phyloP scores from a whole-genome alignment of 2,888 invertebrate genomes.

The Xestoiulus laeticollis region DNA sequence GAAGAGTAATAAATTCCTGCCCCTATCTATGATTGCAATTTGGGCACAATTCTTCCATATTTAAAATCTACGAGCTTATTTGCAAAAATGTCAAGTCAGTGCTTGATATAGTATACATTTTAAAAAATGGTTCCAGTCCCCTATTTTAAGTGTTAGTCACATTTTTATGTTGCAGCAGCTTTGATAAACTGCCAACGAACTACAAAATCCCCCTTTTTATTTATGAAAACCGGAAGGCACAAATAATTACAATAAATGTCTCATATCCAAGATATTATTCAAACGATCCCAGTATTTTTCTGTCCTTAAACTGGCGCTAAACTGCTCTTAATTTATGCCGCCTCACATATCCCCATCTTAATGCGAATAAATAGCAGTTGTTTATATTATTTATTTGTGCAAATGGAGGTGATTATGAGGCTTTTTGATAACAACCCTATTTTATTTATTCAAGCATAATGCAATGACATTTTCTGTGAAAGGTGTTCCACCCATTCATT shows the following conservation, averaged over 20 bases:
- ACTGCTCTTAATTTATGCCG: background rate
- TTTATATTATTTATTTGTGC: constrained; percentile 35
- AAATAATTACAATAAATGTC: constrained; percentile 14
- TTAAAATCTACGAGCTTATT: constrained; percentile 28
- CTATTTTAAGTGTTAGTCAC: background rate
- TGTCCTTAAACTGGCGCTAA: constrained; percentile 8
- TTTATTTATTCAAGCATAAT: constrained; percentile 35
- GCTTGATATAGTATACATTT: background rate
- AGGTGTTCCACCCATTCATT: constrained; percentile 41
- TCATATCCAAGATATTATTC: background rate
- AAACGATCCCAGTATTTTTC: background rate
- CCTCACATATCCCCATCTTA: constrained; percentile 12
- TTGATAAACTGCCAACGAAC: background rate
- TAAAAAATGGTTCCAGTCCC: background rate
- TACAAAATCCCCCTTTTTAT: background rate
- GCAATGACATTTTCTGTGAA: constrained; percentile 33
- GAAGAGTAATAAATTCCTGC: constrained; percentile 20
- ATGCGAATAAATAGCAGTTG: constrained; percentile 13
- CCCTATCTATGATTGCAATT: constrained; percentile 47
- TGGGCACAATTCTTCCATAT: background rate
- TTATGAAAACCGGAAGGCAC: background rate
- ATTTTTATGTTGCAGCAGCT: background rate
- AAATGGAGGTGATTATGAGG: constrained; percentile 30
- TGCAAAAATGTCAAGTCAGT: background rate
- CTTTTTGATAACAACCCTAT: constrained; percentile 23